A percentile compares a stretch with the other conserved stretches of the same genome.
These are phyloP conservation scores for Pontoporia blainvillei DNA, from an alignment of 2,113 vertebrate species.

Conservation along the genomic window DNA sequence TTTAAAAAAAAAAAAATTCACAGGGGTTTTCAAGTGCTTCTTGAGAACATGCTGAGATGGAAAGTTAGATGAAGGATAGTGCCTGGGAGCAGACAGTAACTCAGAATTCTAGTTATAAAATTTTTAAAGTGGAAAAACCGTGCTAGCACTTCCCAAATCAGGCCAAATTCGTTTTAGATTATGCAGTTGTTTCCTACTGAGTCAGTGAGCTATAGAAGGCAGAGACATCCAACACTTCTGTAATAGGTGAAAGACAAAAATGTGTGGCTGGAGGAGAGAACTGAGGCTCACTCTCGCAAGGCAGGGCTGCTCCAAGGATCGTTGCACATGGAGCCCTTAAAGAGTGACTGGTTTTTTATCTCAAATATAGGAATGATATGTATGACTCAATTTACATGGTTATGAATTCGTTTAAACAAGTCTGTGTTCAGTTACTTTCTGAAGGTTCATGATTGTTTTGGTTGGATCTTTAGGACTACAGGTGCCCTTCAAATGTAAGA, in stretches of 20 bases:
- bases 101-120: constrained; percentile 44
- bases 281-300: no score
- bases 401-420: not conserved
- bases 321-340: not conserved
- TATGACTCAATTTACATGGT: not conserved
- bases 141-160: not conserved
- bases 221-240: constrained; percentile 35
- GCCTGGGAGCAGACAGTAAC: constrained; percentile 28
- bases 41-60: constrained; percentile 32
- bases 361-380: not conserved
- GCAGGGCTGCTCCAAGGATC: not conserved
- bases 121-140: constrained; percentile 58
- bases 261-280: not conserved
- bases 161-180: constrained; percentile 54
- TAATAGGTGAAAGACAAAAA: constrained; percentile 58
- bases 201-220: constrained; percentile 44
- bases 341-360: not conserved
- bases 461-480: not conserved
- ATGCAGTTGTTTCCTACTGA: constrained; percentile 52
- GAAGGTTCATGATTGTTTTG: constrained; percentile 6
- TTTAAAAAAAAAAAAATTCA: not conserved
- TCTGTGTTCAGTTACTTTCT: constrained; percentile 18
- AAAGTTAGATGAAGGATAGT: constrained; percentile 38
- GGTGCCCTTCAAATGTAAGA: not conserved
- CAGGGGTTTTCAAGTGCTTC: constrained; percentile 31